Evolutionary conservation across 2,797 vertebrate species (phyloP).

Genomic region (Gallirallus australis): DNA sequence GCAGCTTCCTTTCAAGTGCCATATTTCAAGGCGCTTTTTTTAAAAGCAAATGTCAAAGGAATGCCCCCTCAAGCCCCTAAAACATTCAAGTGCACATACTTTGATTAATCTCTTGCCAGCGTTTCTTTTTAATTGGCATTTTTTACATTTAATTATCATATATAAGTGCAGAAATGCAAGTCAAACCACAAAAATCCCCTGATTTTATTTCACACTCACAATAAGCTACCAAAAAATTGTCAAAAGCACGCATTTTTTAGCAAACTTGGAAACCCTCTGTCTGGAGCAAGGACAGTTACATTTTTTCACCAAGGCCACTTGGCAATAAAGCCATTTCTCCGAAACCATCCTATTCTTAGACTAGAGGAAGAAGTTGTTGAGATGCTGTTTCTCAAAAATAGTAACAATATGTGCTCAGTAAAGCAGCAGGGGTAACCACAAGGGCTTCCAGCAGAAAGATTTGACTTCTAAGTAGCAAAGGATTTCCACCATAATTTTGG

Average conservation of each 20-base stretch:
- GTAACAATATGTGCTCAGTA: constrained; percentile 23
- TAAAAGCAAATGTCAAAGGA: neutral
- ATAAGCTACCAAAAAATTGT: constrained; percentile 5
- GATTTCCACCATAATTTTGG: neutral
- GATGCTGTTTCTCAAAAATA: neutral
- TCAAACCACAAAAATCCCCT: constrained; percentile 39
- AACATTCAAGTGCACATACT: neutral
- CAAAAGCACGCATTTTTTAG: neutral
- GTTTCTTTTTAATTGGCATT: constrained; percentile 53
- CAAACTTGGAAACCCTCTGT: neutral
- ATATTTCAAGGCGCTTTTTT: neutral
- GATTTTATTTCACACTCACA: constrained; percentile 4
- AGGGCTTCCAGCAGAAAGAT: neutral
- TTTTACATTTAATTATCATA: constrained; percentile 48
- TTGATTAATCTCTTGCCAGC: constrained; percentile 52
- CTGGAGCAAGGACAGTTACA: neutral
- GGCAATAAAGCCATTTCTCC: neutral
- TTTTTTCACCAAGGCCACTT: neutral
- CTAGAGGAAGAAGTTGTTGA: neutral
- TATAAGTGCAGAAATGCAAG: constrained; percentile 30
- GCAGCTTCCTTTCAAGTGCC: constrained; percentile 39
- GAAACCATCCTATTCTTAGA: constrained; percentile 34
- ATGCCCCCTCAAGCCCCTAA: neutral
- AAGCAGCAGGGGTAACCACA: neutral
- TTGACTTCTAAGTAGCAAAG: neutral